Conservation (phyloP, 2,113 vertebrate genomes). For the Aramus guarauna region DNA sequence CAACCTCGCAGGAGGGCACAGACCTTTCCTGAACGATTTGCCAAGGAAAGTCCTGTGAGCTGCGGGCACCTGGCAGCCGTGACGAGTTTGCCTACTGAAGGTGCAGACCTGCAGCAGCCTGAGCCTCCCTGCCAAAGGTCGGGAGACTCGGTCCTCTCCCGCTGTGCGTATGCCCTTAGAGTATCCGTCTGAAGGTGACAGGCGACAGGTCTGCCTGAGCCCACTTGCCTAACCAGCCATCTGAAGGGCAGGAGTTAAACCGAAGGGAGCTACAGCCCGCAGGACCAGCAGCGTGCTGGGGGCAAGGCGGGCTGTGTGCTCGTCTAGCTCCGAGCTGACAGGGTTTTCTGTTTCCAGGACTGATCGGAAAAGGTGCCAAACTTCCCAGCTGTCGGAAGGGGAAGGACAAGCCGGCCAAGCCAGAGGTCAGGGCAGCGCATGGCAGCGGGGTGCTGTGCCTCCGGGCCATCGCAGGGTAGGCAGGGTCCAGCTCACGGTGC, state of each 20-base stretch:
- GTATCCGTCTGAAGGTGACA: rapidly evolving
- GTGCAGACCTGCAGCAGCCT: not conserved
- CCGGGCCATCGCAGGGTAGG: not conserved
- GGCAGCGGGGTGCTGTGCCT: not conserved
- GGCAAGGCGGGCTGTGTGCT: not conserved
- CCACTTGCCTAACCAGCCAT: rapidly evolving
- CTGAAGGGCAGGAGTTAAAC: not conserved
- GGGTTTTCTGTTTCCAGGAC: not conserved
- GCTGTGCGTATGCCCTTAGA: rapidly evolving
- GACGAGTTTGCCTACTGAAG: not conserved
- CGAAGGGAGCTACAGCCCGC: not conserved
- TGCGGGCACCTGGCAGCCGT: not conserved
- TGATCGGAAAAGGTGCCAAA: not conserved
- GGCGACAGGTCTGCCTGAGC: rapidly evolving
- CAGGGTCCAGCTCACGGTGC: too few species aligned
- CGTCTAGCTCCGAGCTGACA: not conserved
- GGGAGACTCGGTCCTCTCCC: rapidly evolving
- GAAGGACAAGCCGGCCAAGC: not conserved
- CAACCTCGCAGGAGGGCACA: not conserved
- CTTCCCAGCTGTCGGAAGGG: rapidly evolving
- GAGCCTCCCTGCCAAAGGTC: not conserved
- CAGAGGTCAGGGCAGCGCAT: too few species aligned
- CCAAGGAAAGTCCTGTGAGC: not conserved
- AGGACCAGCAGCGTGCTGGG: rapidly evolving
- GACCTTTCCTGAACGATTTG: not conserved